Evolutionary conservation across 2,888 invertebrate genomes (phyloP).

Genomic region (Spilarctia lutea): DNA sequence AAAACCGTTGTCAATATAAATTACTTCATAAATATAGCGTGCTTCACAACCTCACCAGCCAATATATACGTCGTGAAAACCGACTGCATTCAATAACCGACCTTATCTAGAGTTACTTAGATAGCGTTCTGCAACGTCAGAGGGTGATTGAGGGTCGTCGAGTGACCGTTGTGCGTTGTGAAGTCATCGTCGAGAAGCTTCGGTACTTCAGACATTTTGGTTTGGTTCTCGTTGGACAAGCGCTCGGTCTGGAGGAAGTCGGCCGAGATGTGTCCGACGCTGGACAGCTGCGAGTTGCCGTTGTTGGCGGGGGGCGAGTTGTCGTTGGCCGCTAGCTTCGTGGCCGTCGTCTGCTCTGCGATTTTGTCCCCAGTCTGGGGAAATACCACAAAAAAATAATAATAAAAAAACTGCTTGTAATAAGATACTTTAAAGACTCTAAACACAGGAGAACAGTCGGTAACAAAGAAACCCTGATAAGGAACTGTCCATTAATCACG

Average conservation of each 20-base stretch:
- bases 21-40: constrained; percentile 33
- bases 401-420: not conserved
- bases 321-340: constrained; percentile 60
- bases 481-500: too few species aligned
- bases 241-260: constrained; percentile 78
- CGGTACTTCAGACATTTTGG: constrained; percentile 60
- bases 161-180: constrained; percentile 82
- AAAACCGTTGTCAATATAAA: constrained; percentile 21
- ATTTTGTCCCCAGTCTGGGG: constrained; percentile 73
- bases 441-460: not conserved
- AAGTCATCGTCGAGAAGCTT: constrained; percentile 72
- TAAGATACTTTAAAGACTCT: not conserved
- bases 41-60: constrained; percentile 61
- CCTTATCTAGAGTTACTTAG: constrained; percentile 60
- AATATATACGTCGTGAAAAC: constrained; percentile 71
- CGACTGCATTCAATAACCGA: constrained; percentile 56
- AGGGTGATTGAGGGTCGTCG: constrained; percentile 67
- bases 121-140: constrained; percentile 80
- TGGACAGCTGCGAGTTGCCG: constrained; percentile 61
- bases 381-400: not conserved
- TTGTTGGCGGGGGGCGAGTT: constrained; percentile 66
- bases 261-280: constrained; percentile 72
- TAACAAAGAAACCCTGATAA: not conserved
- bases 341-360: constrained; percentile 59
- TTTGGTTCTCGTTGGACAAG: constrained; percentile 61